Evolutionary conservation across 2,888 invertebrate species (phyloP).

Genomic region (Tineola bisselliella): DNA sequence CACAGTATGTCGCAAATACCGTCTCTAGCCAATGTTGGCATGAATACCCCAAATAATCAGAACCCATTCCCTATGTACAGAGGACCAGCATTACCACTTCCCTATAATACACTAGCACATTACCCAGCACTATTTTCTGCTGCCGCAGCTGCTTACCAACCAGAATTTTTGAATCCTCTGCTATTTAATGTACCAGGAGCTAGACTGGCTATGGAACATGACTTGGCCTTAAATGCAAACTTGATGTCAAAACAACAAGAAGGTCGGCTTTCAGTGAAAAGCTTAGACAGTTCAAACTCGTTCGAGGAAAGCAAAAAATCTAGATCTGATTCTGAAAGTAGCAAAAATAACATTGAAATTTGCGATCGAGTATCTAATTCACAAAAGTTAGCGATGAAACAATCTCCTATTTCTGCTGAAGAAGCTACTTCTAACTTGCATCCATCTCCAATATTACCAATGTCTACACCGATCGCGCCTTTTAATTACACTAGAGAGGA

Average conservation of each 20-base stretch:
- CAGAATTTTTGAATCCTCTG: conserved; percentile 72
- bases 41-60: conserved; percentile 50
- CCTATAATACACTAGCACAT: conserved; percentile 72
- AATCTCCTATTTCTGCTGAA: conserved; percentile 74
- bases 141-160: conserved; percentile 62
- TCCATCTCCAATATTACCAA: conserved; percentile 73
- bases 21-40: conserved; percentile 48
- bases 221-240: conserved; percentile 61
- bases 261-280: conserved; percentile 52
- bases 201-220: conserved; percentile 60
- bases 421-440: conserved; percentile 71
- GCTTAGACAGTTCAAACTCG: conserved; percentile 53
- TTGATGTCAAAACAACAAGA: conserved; percentile 61
- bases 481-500: conserved; percentile 45
- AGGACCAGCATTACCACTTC: conserved; percentile 70
- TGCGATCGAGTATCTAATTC: conserved; percentile 66
- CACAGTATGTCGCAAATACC: conserved; percentile 53
- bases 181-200: conserved; percentile 71
- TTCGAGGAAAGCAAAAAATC: conserved; percentile 47
- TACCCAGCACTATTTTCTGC: conserved; percentile 67
- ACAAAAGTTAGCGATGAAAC: conserved; percentile 55
- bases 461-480: conserved; percentile 41
- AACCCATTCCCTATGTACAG: conserved; percentile 80
- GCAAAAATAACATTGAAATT: conserved; percentile 33
- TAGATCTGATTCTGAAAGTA: conserved; percentile 39